Percentiles rank a stretch among this genome's conserved stretches.
Conservation (phyloP, 2,797 vertebrate genomes). For the Crax fasciolata region DNA sequence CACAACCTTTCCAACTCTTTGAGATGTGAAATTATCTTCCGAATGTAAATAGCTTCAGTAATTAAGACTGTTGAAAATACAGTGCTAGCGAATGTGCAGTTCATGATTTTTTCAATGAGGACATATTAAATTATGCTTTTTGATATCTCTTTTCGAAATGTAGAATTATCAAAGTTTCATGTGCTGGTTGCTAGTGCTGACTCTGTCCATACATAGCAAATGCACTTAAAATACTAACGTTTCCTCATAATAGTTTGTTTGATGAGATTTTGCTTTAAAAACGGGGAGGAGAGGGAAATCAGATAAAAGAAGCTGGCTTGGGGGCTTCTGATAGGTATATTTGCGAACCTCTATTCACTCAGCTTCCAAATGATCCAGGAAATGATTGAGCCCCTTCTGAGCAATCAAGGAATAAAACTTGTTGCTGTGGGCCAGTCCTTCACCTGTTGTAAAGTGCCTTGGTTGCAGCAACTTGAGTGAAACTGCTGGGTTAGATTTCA, state of each 20-base stretch:
- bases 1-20: background rate
- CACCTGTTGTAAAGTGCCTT: background rate
- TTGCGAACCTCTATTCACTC: background rate
- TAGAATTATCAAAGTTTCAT: constrained; percentile 74
- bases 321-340: constrained; percentile 15
- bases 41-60: constrained; percentile 62
- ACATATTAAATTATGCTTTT: constrained; percentile 79
- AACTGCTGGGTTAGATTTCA: background rate
- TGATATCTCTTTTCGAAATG: constrained; percentile 70
- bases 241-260: constrained; percentile 28
- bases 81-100: constrained; percentile 20
- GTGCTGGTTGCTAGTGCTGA: constrained; percentile 40
- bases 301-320: constrained; percentile 33
- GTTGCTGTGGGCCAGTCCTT: background rate
- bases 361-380: constrained; percentile 34
- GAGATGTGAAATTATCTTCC: constrained; percentile 18
- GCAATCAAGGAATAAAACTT: constrained; percentile 2
- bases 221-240: constrained; percentile 62
- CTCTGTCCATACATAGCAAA: constrained; percentile 72
- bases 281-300: constrained; percentile 4
- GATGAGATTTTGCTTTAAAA: constrained; percentile 56
- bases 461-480: background rate
- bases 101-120: constrained; percentile 72
- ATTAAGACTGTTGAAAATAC: constrained; percentile 61
- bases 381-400: constrained; percentile 22